phyloP scores from a whole-genome alignment of 2,113 vertebrate species.

The Gymnorhina tibicen region DNA sequence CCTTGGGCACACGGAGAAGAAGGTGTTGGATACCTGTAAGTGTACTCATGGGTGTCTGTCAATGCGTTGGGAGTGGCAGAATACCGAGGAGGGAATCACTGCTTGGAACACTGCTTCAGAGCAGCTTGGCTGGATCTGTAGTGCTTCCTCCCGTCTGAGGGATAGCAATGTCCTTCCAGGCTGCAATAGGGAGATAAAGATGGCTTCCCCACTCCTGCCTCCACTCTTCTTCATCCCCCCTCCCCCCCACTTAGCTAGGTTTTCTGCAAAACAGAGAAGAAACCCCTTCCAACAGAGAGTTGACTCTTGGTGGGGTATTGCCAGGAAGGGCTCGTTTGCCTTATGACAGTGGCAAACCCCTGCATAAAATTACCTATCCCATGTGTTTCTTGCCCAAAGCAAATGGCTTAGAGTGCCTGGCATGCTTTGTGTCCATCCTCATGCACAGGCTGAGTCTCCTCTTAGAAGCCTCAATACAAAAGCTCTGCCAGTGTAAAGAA shows the following conservation, averaged over 20 bases:
- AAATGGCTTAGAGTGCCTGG: not conserved
- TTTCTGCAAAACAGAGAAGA: not conserved
- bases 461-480: not conserved
- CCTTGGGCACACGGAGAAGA: not conserved
- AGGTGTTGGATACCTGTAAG: accelerated
- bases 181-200: accelerated
- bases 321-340: not conserved
- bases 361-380: not conserved
- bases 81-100: not conserved
- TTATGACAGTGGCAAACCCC: not conserved
- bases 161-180: not conserved
- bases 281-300: accelerated
- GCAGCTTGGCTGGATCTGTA: not conserved
- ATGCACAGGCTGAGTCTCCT: not conserved
- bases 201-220: not conserved
- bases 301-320: not conserved
- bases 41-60: accelerated
- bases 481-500: not conserved
- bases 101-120: not conserved
- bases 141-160: not conserved
- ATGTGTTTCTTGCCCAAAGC: not conserved
- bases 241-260: accelerated
- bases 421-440: not conserved
- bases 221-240: not conserved
- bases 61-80: accelerated